Evolutionary conservation across 2,797 vertebrate species (phyloP).

Genomic region (Onychomys torridus): DNA sequence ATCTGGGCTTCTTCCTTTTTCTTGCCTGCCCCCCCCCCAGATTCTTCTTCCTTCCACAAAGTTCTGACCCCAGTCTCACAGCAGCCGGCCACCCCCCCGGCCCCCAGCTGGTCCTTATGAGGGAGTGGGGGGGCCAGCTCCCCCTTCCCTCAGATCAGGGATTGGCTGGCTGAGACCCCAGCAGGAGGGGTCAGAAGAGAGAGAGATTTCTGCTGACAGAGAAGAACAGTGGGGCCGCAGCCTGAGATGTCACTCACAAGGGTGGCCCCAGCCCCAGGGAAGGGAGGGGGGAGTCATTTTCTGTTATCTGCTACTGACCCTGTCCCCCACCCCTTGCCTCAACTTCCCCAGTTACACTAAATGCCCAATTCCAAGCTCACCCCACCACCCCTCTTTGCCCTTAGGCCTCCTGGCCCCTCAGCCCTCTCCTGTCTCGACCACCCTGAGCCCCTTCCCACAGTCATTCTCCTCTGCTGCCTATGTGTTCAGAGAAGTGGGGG

Average conservation of each 20-base stretch:
- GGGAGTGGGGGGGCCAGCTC: slow-evolving; percentile 76
- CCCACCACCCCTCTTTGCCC: neutral
- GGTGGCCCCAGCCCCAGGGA: slow-evolving; percentile 72
- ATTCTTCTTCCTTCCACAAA: slow-evolving; percentile 74
- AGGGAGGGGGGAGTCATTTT: slow-evolving; percentile 55
- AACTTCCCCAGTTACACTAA: slow-evolving; percentile 44
- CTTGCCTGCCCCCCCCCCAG: slow-evolving; percentile 74
- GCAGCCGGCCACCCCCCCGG: slow-evolving; percentile 80
- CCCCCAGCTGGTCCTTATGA: slow-evolving; percentile 86
- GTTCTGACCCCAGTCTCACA: slow-evolving; percentile 82
- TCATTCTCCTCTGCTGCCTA: neutral
- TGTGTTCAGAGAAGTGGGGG: neutral
- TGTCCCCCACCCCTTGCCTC: neutral
- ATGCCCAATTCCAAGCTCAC: slow-evolving; percentile 25
- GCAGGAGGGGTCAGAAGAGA: slow-evolving; percentile 85
- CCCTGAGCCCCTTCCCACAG: neutral
- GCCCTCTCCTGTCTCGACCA: neutral
- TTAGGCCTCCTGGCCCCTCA: neutral
- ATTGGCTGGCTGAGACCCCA: slow-evolving; percentile 80
- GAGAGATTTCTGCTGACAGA: slow-evolving; percentile 88
- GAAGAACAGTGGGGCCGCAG: slow-evolving; percentile 84
- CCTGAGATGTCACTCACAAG: slow-evolving; percentile 87
- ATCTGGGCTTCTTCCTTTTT: slow-evolving; percentile 69
- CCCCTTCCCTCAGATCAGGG: slow-evolving; percentile 74
- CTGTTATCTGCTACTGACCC: slow-evolving; percentile 20